Percentiles rank a stretch among this genome's conserved stretches.
phyloP scores from a whole-genome alignment of 2,888 invertebrate genomes.

The Eilema sororculum region DNA sequence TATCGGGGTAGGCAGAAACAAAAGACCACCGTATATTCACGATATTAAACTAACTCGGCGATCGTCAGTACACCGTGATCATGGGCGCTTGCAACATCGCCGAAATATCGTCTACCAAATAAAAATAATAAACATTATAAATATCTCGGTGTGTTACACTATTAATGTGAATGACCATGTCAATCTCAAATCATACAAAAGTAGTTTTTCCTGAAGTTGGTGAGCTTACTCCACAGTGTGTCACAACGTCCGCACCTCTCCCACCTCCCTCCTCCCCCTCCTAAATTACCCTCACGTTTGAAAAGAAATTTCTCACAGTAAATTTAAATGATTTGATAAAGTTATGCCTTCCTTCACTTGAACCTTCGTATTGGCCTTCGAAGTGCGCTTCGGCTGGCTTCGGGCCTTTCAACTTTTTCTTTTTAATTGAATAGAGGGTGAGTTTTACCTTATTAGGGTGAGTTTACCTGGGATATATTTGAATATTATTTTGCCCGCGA shows the following conservation, averaged over 20 bases:
- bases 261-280: conserved; percentile 30
- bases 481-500: too few relatives aligned
- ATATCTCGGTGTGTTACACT: too few relatives aligned
- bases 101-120: too few relatives aligned
- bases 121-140: too few relatives aligned
- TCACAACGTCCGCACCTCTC: conserved; percentile 21
- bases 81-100: too few relatives aligned
- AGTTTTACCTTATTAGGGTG: conserved; percentile 1
- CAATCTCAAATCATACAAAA: too few relatives aligned
- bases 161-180: too few relatives aligned
- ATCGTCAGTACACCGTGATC: too few relatives aligned
- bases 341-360: conserved; percentile 44
- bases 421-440: conserved; percentile 15
- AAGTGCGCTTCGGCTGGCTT: conserved; percentile 12
- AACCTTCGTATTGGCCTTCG: conserved; percentile 20
- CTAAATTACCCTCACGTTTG: conserved; percentile 58
- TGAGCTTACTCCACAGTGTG: conserved; percentile 15
- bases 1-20: too few relatives aligned
- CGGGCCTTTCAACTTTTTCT: conserved; percentile 13
- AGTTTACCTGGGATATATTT: too few relatives aligned
- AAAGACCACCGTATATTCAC: too few relatives aligned
- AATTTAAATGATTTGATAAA: conserved; percentile 67
- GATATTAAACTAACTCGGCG: too few relatives aligned
- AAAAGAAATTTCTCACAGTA: conserved; percentile 63
- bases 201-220: conserved; percentile 2